Evolutionary conservation across 2,113 vertebrate species (phyloP).

Genomic region (Tetrax tetrax): DNA sequence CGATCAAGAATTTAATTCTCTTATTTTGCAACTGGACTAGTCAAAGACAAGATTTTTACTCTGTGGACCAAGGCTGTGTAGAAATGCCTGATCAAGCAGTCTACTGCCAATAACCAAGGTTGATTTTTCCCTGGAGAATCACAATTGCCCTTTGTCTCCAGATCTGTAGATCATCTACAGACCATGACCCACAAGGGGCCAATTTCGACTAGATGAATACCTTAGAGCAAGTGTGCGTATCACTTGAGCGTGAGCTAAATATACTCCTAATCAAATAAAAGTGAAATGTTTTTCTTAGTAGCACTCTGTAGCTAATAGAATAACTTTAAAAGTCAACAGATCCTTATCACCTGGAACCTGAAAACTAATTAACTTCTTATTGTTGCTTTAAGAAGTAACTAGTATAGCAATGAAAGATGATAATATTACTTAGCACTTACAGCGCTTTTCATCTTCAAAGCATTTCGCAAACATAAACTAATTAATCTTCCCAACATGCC

Average conservation of each 20-base stretch:
- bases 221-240: not conserved
- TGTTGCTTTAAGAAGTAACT: conserved; percentile 52
- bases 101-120: conserved; percentile 27
- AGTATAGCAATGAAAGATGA: conserved; percentile 39
- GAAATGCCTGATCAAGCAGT: conserved; percentile 36
- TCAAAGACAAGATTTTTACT: not conserved
- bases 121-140: conserved; percentile 42
- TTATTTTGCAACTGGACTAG: not conserved
- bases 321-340: conserved; percentile 56
- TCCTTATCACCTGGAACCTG: conserved; percentile 48
- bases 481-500: conserved; percentile 54
- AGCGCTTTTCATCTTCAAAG: conserved; percentile 61
- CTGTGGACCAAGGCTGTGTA: not conserved
- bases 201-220: conserved; percentile 26
- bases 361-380: conserved; percentile 68
- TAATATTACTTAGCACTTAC: conserved; percentile 43
- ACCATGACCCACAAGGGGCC: conserved; percentile 36
- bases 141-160: conserved; percentile 31
- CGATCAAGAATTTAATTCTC: not conserved
- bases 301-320: conserved; percentile 22
- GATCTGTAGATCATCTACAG: conserved; percentile 1
- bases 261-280: conserved; percentile 34
- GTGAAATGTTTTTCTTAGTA: not conserved
- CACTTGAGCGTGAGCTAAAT: not conserved
- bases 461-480: conserved; percentile 55